Evolutionary conservation across 1,140 invertebrate species (phyloP), one percentile per base, ranked within the genome.

Genomic region (Ceratina australensis): DNA sequence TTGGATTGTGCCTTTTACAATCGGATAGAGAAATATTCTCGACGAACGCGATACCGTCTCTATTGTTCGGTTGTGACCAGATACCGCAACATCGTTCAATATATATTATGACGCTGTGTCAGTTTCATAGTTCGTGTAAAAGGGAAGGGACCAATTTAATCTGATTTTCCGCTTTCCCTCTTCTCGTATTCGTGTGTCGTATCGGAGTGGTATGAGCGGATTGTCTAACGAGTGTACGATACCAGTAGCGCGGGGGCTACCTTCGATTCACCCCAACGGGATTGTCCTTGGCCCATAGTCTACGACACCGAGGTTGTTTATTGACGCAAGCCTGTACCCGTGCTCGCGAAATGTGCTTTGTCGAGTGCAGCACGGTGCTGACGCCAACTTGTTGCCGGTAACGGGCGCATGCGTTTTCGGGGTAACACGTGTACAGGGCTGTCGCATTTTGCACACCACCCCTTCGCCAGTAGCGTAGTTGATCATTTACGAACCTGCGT

Each of bases 381-480:
- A 84, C 81, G 65, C 69, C 85, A 86, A 87, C 86, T 87, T 87
- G 86, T 87, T 87, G 86, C 86, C 82, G 59, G 20, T 33, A n/a
- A 20, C 61, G 28, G 18, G 80, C 86, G 86, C 86, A 87, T 87
- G 86, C 86, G 85, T 81, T 78, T 78, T 78, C 54, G 33, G 47
- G 24, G 42, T 24, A 76, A 64, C 78, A 81, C 82, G 79, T 80
- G 78, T 72, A 64, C 74, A 77, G 54, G n/a, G 52, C 59, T 80
- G 82, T 68, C 83, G 68, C 82, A 78, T 80, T 78, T 52, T 47
- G n/a, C 13, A 26, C n/a, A 50, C 65, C 69, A 3, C 73, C 82
- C 65, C 52, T 60, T n/a, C 26, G 18, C 1, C 66, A 83, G 69
- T 79, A 61, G 47, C 26, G 80, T 77, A 71, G 1, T 42, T 13